Evolutionary conservation across 2,888 invertebrate genomes (phyloP).

Genomic region (Erebia palarica): DNA sequence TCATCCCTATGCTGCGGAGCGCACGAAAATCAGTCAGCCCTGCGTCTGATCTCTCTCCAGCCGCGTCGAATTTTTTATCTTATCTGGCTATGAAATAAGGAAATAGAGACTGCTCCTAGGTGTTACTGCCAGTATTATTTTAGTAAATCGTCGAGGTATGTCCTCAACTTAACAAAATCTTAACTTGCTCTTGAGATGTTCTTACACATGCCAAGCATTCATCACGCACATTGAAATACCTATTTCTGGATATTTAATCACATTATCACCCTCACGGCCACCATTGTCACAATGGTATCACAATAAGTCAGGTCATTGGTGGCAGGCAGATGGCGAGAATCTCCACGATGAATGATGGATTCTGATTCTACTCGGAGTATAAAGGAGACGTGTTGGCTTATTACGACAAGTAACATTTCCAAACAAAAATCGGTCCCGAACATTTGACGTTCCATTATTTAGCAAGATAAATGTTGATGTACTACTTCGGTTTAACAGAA

Average conservation of each 20-base stretch:
- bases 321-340: conserved; percentile 59
- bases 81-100: too few relatives aligned
- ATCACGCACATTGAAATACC: too few relatives aligned
- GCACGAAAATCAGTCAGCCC: too few relatives aligned
- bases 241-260: neutral
- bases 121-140: too few relatives aligned
- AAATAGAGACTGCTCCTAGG: too few relatives aligned
- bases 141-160: too few relatives aligned
- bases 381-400: conserved; percentile 73
- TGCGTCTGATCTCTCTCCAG: too few relatives aligned
- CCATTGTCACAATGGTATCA: conserved; percentile 21
- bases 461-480: conserved; percentile 70
- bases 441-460: conserved; percentile 75
- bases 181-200: neutral
- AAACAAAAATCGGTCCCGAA: conserved; percentile 61
- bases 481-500: conserved; percentile 35
- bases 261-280: neutral
- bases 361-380: conserved; percentile 54
- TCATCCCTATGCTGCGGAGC: too few relatives aligned
- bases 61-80: too few relatives aligned
- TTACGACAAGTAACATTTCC: conserved; percentile 67
- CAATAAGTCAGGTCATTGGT: conserved; percentile 34
- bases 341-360: conserved; percentile 68
- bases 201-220: neutral
- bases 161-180: too few relatives aligned